Evolutionary conservation across 2,113 vertebrate species (phyloP).

Genomic region (Aegypius monachus): DNA sequence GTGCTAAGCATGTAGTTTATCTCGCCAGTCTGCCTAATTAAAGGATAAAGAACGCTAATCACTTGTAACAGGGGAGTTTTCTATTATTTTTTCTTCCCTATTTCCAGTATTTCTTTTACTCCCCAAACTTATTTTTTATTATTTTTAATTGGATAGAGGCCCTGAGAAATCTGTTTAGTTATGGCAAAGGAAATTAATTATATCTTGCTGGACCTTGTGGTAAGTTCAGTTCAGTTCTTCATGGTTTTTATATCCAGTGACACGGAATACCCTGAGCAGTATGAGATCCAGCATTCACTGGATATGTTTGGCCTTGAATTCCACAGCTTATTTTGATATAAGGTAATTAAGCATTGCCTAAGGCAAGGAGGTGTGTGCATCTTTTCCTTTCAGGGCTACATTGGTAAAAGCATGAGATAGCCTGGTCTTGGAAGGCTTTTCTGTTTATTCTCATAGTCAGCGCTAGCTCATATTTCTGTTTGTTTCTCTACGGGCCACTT

Average conservation of each 20-base stretch:
- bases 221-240: neutral
- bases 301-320: neutral
- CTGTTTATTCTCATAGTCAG: constrained; percentile 18
- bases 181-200: neutral
- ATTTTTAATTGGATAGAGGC: neutral
- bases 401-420: neutral
- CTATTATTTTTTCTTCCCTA: neutral
- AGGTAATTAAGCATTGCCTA: neutral
- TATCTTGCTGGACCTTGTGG: neutral
- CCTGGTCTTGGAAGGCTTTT: neutral
- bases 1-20: neutral
- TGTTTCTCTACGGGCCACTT: constrained; percentile 38
- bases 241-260: neutral
- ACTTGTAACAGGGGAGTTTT: neutral
- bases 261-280: neutral
- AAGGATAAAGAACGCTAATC: neutral
- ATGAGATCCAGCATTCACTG: neutral
- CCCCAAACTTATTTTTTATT: accelerated
- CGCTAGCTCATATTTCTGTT: constrained; percentile 47
- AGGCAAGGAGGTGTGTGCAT: neutral
- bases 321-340: neutral
- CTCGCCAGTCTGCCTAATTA: neutral
- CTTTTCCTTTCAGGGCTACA: neutral
- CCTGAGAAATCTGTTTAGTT: neutral
- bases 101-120: neutral